Percentiles rank a stretch among this genome's conserved stretches.
These are phyloP conservation scores for Alosa alosa DNA, from an alignment of 2,113 vertebrate genomes.

Conservation along the genomic window DNA sequence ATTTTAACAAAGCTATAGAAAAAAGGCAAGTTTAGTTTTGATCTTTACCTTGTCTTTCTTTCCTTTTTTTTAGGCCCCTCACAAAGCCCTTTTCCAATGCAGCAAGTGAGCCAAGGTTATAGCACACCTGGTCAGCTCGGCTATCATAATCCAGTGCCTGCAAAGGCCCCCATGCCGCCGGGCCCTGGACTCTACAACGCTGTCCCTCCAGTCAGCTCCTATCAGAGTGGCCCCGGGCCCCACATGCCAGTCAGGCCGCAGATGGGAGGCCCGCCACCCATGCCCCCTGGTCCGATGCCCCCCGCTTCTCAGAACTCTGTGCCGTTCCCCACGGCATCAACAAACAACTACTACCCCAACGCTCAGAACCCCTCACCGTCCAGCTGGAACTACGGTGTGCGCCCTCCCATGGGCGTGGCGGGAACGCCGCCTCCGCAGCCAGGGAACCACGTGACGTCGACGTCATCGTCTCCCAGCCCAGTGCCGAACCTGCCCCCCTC, in stretches of 20 bases:
- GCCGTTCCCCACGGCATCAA: slow-evolving; percentile 67
- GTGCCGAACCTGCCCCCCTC: slow-evolving; percentile 50
- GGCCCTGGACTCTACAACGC: slow-evolving; percentile 73
- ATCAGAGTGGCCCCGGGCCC: slow-evolving; percentile 74
- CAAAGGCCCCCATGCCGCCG: slow-evolving; percentile 73
- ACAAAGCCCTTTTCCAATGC: slow-evolving; percentile 74
- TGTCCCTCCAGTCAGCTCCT: slow-evolving; percentile 66
- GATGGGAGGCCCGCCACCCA: slow-evolving; percentile 57
- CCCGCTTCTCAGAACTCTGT: slow-evolving; percentile 67
- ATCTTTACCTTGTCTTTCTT: background rate
- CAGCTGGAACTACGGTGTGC: slow-evolving; percentile 78
- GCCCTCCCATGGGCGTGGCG: slow-evolving; percentile 61
- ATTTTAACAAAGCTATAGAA: background rate
- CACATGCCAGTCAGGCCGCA: slow-evolving; percentile 68
- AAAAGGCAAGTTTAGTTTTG: too few relatives aligned
- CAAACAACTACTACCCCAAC: slow-evolving; percentile 72
- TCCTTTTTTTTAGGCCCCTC: slow-evolving; percentile 78
- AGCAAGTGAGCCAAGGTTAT: slow-evolving; percentile 72
- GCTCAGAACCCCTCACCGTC: slow-evolving; percentile 62
- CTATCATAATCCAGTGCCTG: slow-evolving; percentile 68
- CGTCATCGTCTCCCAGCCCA: slow-evolving; percentile 24
- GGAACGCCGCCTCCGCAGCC: slow-evolving; percentile 45
- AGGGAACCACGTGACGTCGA: slow-evolving; percentile 67
- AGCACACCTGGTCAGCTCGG: slow-evolving; percentile 69
- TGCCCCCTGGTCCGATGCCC: slow-evolving; percentile 57